Evolutionary conservation across 2,797 vertebrate genomes (phyloP).

Genomic region (Pachyuromys duprasi): DNA sequence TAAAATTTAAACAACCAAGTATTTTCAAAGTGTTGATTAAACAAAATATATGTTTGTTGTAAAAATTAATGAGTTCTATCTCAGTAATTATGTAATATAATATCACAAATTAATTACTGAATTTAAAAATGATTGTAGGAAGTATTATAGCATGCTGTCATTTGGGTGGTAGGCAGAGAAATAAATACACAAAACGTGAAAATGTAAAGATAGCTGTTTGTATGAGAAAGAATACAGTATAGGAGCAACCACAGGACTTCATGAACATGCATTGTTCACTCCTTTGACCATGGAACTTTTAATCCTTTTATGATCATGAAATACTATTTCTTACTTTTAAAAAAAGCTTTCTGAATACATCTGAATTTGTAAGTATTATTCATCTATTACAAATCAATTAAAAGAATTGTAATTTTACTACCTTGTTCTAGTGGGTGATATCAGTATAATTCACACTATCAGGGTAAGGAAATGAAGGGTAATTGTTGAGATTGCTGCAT

Average conservation of each 20-base stretch:
- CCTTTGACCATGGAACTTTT: neutral
- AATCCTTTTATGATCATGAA: neutral
- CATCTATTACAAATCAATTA: neutral
- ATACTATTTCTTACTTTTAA: conserved; percentile 1
- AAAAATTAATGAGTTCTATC: neutral
- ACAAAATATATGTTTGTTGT: neutral
- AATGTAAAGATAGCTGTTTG: neutral
- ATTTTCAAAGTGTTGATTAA: neutral
- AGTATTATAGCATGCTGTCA: neutral
- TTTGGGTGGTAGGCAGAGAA: neutral
- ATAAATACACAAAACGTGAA: neutral
- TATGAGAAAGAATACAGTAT: neutral
- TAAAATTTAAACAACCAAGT: neutral
- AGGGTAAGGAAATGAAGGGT: neutral
- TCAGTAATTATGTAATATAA: neutral
- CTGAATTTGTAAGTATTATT: neutral
- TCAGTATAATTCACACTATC: neutral
- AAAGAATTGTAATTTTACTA: neutral
- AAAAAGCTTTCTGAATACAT: neutral
- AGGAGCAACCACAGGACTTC: neutral
- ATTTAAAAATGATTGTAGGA: neutral
- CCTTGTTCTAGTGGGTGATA: neutral
- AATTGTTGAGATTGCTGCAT: neutral
- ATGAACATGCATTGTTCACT: neutral
- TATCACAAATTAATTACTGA: neutral